phyloP scores from a whole-genome alignment of 2,113 vertebrate species.

The Odocoileus virginianus region DNA sequence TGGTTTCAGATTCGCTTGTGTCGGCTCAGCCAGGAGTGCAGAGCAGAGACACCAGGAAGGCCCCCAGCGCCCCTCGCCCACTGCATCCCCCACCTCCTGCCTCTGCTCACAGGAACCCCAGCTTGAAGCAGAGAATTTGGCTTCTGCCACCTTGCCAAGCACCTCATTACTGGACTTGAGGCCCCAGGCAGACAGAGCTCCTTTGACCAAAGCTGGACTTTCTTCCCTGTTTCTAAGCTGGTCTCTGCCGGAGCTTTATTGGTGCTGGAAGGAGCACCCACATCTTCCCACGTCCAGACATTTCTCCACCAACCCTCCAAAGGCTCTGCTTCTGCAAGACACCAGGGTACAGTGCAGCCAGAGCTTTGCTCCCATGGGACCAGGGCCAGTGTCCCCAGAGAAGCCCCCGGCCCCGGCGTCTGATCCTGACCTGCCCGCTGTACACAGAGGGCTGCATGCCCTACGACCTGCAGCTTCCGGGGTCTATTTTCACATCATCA shows the following conservation, averaged over 20 bases:
- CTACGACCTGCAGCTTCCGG: accelerated
- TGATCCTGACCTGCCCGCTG: accelerated
- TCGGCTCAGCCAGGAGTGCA: accelerated
- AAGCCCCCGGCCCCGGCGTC: accelerated
- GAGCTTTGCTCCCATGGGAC: not conserved
- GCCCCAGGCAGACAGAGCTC: not conserved
- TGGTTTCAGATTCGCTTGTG: accelerated
- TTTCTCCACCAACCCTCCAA: not conserved
- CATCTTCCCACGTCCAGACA: accelerated
- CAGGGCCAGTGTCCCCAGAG: not conserved
- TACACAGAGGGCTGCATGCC: accelerated
- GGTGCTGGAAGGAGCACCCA: not conserved
- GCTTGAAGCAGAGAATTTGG: not conserved
- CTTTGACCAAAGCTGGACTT: not conserved
- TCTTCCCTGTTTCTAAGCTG: not conserved
- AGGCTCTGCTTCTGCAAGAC: not conserved
- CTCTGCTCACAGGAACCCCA: not conserved
- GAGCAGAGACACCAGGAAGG: not conserved
- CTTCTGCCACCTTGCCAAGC: not conserved
- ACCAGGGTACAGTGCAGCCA: accelerated
- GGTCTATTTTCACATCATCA: not conserved
- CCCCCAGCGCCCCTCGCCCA: not conserved
- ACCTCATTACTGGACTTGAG: accelerated
- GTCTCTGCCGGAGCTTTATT: not conserved
- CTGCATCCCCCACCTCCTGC: not conserved